Percentiles rank a stretch among this genome's conserved stretches.
phyloP scores from a whole-genome alignment of 2,797 vertebrate species.

The Myotis findleyi region DNA sequence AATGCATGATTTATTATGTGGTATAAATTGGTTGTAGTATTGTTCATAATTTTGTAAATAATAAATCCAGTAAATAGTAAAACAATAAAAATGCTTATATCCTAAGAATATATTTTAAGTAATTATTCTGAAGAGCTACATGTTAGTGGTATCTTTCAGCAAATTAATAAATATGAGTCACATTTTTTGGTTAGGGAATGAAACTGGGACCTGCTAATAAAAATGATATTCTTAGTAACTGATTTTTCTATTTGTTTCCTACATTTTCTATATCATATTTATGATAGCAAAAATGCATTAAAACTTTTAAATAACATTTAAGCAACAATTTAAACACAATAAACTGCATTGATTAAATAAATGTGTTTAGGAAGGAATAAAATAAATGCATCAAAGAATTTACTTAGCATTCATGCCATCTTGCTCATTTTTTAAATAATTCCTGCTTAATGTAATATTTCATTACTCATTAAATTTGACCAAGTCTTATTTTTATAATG shows the following conservation, averaged over 20 bases:
- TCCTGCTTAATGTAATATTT: constrained; percentile 27
- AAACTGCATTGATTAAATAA: constrained; percentile 46
- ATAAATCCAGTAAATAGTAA: constrained; percentile 82
- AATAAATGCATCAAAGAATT: neutral
- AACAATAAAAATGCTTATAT: constrained; percentile 83
- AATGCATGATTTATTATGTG: constrained; percentile 81
- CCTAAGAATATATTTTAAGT: constrained; percentile 77
- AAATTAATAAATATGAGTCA: constrained; percentile 81
- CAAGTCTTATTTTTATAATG: neutral
- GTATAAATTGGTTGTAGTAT: constrained; percentile 77
- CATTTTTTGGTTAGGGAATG: constrained; percentile 58
- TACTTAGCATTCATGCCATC: neutral
- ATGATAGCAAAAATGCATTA: constrained; percentile 32
- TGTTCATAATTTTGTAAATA: constrained; percentile 78
- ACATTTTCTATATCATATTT: constrained; percentile 42
- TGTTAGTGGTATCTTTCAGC: constrained; percentile 68
- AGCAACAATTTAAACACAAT: constrained; percentile 19
- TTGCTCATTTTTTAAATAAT: constrained; percentile 49
- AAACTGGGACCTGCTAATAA: constrained; percentile 55
- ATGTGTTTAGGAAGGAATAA: constrained; percentile 25
- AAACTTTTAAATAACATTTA: constrained; percentile 43
- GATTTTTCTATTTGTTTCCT: constrained; percentile 55
- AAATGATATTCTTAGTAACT: constrained; percentile 52
- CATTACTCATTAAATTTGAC: constrained; percentile 23
- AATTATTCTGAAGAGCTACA: constrained; percentile 74